A percentile compares a stretch with the other conserved stretches of the same genome.
Conservation (phyloP, 1,140 invertebrate genomes). For the Fopius arisanus region DNA sequence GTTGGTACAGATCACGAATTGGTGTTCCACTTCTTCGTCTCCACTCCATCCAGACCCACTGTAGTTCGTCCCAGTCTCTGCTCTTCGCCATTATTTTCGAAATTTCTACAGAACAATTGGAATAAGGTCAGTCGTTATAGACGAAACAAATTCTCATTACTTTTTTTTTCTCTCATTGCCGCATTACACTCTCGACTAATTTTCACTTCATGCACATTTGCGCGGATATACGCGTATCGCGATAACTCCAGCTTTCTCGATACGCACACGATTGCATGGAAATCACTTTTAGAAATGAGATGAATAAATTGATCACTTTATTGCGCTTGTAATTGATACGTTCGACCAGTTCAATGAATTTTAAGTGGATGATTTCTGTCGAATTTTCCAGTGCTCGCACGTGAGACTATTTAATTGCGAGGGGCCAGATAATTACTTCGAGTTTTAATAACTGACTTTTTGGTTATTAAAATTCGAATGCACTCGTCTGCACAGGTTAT, state of each 20-base stretch:
- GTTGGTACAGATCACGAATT: constrained; percentile 82
- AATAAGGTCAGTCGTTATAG: no score
- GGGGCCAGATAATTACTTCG: no score
- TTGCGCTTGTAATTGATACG: no score
- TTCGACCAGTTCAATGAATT: no score
- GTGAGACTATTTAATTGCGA: no score
- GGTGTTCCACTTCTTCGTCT: constrained; percentile 79
- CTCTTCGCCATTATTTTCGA: constrained; percentile 72
- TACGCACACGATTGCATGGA: neutral
- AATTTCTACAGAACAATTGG: constrained; percentile 52
- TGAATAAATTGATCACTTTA: no score
- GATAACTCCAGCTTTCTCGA: constrained; percentile 21
- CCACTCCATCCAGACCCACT: constrained; percentile 89
- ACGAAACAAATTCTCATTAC: no score
- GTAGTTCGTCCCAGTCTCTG: constrained; percentile 84
- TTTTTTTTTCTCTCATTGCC: neutral
- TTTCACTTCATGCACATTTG: constrained; percentile 31
- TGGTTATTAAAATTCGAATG: no score
- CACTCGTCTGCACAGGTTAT: neutral
- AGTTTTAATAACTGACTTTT: no score
- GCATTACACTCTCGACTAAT: constrained; percentile 21
- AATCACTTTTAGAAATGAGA: no score
- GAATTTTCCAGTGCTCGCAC: no score
- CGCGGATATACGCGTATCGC: neutral
- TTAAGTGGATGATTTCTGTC: no score